Evolutionary conservation across 2,888 invertebrate species (phyloP), one percentile per base, ranked within the genome.

Genomic region (Luperina testacea): DNA sequence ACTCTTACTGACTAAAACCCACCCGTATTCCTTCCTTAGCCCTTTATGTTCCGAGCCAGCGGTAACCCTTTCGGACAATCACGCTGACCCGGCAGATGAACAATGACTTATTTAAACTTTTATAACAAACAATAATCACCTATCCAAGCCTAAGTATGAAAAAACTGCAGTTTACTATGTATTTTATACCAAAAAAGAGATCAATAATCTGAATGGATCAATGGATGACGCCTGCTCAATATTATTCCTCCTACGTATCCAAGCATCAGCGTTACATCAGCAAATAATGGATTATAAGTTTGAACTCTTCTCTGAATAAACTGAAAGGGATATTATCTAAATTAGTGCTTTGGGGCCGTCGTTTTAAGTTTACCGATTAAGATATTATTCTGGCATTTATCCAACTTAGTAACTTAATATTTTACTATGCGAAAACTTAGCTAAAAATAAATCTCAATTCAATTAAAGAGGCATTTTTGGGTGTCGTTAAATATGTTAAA

Each of bases 291-390:
- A 77, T 77, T 61, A 42, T 64, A 80, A 63, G 65, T 65, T 77
- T 17, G 57, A 72, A 65, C 64, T 81, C 72, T 61, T 70, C 77
- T 61, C 17, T 75, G 74, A 68, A 72, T 67, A 74, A 77, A 74
- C 72, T 82, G 67, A 77, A 85, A 32, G 20, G 53, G n/a, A 15
- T 32, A 71, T 53, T 74, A 81, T 69, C 61, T 82, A 24, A 74
- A 82, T 81, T 61, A n/a, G 42, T 61, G 27, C 7, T 53, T 32
- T 8, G 24, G 6, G 13, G 20, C 51, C 38, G n/a, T 53, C 27
- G 51, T 45, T 78, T 13, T 61, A 45, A 45, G 20, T 59, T 48
- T 38, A 64, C 64, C 38, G 53, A 64, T 73, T 27, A 24, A n/a
- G 45, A 5, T 38, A 38, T 17, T 17, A 59, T 6, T 61, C 11